Evolutionary conservation across 2,888 invertebrate species (phyloP).

Genomic region (Maniola hyperantus): DNA sequence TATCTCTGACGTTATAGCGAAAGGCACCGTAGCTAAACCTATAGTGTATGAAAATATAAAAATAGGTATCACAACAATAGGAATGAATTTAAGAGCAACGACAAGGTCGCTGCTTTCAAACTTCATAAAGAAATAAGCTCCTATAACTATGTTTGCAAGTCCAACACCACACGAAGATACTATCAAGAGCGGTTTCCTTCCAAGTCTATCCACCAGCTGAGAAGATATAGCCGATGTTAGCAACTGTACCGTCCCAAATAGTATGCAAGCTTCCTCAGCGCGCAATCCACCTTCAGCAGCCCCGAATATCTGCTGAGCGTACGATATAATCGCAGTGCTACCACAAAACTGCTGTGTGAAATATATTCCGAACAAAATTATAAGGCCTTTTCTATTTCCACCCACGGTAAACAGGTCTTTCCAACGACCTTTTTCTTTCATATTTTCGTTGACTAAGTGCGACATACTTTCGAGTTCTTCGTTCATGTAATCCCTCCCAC

Average conservation of each 20-base stretch:
- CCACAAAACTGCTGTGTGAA: conserved; percentile 84
- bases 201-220: conserved; percentile 83
- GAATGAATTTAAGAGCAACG: conserved; percentile 78
- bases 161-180: conserved; percentile 82
- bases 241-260: conserved; percentile 80
- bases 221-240: conserved; percentile 82
- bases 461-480: conserved; percentile 81
- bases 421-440: conserved; percentile 76
- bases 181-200: conserved; percentile 83
- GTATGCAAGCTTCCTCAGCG: conserved; percentile 76
- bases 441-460: conserved; percentile 76
- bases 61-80: conserved; percentile 81
- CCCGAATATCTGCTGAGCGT: conserved; percentile 84
- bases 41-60: conserved; percentile 85
- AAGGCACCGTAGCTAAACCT: conserved; percentile 85
- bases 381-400: conserved; percentile 81
- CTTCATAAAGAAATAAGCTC: conserved; percentile 81
- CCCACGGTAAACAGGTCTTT: conserved; percentile 71
- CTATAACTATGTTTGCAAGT: conserved; percentile 77
- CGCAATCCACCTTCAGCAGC: conserved; percentile 72
- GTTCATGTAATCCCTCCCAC: conserved; percentile 79
- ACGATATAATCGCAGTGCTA: conserved; percentile 82
- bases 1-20: conserved; percentile 84
- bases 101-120: conserved; percentile 69
- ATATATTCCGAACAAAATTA: conserved; percentile 83